Base-by-base conservation (phyloP, 2,888 invertebrate species). In the Thyatira batis region DNA sequence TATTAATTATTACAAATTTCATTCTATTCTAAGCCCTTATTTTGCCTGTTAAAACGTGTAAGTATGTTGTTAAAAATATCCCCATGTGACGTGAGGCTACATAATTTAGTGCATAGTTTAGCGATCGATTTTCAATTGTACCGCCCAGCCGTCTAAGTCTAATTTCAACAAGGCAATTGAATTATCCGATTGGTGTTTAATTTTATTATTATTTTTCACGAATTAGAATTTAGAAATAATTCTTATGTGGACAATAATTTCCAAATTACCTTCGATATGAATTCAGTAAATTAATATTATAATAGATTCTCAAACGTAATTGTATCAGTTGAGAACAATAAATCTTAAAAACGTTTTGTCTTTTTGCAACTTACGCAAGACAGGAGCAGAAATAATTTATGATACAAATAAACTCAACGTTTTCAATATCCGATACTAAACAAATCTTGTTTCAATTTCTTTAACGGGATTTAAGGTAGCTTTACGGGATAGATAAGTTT, bases 51-150 rank as follows among this genome's bases (percentile, higher is more conserved):
- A n/a, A n/a, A n/a, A n/a, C n/a, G n/a, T n/a, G n/a, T n/a, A n/a
- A n/a, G n/a, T n/a, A 72, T 73, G 69, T 61, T 61, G 77, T 60
- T 83, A 85, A 82, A 85, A 85, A 85, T 85, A 87, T 73, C 74
- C 70, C 70, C 63, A 64, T 75, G 71, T 68, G 65, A 69, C 71
- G 71, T 77, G 76, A 77, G 71, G 65, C 73, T 87, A 84, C 79
- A 87, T 88, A 83, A 88, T 88, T 84, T 77, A 88, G 77, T 76
- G 59, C 67, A 57, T 58, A 63, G 77, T 67, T 67, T 57, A 52
- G 28, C 82, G 84, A 86, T 87, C 87, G 85, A 88, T 85, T 65
- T 54, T 60, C 60, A 74, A 78, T 77, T 61, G 69, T 66, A 73
- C 71, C 72, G 57, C 50, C 54, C 51, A 55, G 44, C 53, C 45